These are phyloP conservation scores for Pangasius macronema DNA, from an alignment of 2,797 vertebrate species.

Conservation along the genomic window DNA sequence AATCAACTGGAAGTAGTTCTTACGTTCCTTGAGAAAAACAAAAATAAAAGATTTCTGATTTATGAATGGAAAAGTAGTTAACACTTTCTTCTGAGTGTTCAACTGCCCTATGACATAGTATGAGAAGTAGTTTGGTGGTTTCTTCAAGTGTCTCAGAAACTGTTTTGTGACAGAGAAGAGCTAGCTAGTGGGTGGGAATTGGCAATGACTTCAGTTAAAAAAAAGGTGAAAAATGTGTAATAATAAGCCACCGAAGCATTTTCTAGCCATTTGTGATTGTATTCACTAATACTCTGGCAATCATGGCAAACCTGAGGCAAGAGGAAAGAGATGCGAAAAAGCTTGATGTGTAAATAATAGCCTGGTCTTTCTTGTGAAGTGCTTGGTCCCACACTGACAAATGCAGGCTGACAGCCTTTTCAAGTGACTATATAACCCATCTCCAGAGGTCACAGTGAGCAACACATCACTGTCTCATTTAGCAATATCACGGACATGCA, in stretches of 20 bases:
- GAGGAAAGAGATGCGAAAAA: slow-evolving; percentile 16
- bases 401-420: slow-evolving; percentile 59
- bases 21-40: background rate
- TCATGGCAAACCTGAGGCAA: background rate
- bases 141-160: background rate
- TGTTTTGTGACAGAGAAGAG: background rate
- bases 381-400: slow-evolving; percentile 41
- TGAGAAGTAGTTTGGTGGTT: background rate
- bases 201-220: background rate
- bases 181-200: background rate
- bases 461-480: slow-evolving; percentile 69
- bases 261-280: background rate
- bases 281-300: background rate
- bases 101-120: background rate
- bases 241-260: background rate
- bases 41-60: background rate
- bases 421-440: slow-evolving; percentile 35
- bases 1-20: background rate
- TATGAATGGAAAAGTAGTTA: background rate
- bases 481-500: slow-evolving; percentile 63
- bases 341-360: slow-evolving; percentile 42
- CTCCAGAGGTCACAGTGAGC: slow-evolving; percentile 53
- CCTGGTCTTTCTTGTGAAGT: slow-evolving; percentile 35
- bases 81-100: background rate
- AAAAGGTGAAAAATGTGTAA: background rate